A percentile compares a stretch with the other conserved stretches of the same genome.
phyloP scores from a whole-genome alignment of 2,888 invertebrate genomes.

The Amiota mariae region DNA sequence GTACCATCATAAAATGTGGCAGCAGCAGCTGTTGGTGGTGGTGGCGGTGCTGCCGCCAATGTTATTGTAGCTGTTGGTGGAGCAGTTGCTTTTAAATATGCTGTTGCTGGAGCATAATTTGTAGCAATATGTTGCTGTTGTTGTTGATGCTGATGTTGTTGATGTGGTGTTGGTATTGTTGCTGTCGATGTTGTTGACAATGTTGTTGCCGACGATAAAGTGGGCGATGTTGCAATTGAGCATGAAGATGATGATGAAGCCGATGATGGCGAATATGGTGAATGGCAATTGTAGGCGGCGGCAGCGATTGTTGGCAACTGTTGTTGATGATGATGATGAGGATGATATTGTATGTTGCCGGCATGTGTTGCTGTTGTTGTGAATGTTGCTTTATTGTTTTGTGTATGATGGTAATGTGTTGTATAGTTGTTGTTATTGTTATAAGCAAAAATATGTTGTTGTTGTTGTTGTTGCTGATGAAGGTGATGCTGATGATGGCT shows the following conservation, averaged over 20 bases:
- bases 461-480: conserved; percentile 54
- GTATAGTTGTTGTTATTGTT: conserved; percentile 42
- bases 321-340: conserved; percentile 46
- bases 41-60: conserved; percentile 30
- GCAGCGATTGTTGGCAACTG: conserved; percentile 44
- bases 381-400: conserved; percentile 42
- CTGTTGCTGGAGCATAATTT: conserved; percentile 39
- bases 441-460: conserved; percentile 52
- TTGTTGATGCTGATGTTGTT: conserved; percentile 49
- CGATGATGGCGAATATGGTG: conserved; percentile 68
- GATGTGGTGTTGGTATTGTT: conserved; percentile 66
- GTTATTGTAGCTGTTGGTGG: conserved; percentile 25
- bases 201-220: conserved; percentile 64
- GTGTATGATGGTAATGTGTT: conserved; percentile 36
- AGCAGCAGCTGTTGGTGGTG: conserved; percentile 30
- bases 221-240: conserved; percentile 68
- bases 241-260: conserved; percentile 70
- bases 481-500: conserved; percentile 50
- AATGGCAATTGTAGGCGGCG: conserved; percentile 59
- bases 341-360: conserved; percentile 38
- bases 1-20: conserved; percentile 59
- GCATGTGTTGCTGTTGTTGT: conserved; percentile 42
- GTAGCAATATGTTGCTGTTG: conserved; percentile 16
- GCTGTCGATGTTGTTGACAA: conserved; percentile 69
- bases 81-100: conserved; percentile 60